Percentiles rank a stretch among this genome's conserved stretches.
Conservation (phyloP, 2,888 invertebrate genomes). For the Rhogogaster chlorosoma region DNA sequence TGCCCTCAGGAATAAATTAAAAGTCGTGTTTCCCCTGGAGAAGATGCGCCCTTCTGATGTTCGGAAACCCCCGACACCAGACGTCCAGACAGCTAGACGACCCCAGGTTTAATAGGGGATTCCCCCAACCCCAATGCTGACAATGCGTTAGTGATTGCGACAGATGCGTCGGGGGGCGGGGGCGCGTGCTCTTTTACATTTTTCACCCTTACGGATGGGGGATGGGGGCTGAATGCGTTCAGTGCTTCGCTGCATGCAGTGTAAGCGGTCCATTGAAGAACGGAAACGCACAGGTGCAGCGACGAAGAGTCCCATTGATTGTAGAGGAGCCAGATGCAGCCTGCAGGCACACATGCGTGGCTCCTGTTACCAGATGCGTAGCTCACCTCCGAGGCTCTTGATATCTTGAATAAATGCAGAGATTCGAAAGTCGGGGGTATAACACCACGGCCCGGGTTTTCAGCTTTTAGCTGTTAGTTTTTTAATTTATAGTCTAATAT, state of each 20-base stretch:
- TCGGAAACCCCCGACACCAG: background rate
- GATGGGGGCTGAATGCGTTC: slow-evolving; percentile 23
- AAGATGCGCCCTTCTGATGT: slow-evolving; percentile 22
- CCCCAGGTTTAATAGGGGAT: slow-evolving; percentile 3
- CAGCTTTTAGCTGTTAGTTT: background rate
- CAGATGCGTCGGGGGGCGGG: slow-evolving; percentile 68
- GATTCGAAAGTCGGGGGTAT: background rate
- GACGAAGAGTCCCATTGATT: background rate
- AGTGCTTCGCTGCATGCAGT: background rate
- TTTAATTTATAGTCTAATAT: slow-evolving; percentile 47
- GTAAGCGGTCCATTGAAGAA: slow-evolving; percentile 14
- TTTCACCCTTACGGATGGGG: slow-evolving; percentile 59
- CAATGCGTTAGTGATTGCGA: slow-evolving; percentile 72
- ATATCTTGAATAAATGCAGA: background rate
- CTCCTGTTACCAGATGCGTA: slow-evolving; percentile 1
- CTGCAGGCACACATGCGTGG: slow-evolving; percentile 1
- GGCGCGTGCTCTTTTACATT: slow-evolving; percentile 66
- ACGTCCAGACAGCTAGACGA: slow-evolving; percentile 18
- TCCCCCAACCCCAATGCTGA: slow-evolving; percentile 59
- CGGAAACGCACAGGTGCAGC: slow-evolving; percentile 42
- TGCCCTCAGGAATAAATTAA: background rate
- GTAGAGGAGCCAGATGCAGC: slow-evolving; percentile 14
- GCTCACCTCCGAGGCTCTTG: background rate
- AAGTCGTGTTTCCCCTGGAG: background rate
- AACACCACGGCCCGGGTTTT: background rate